phyloP scores from a whole-genome alignment of 1,140 invertebrate species.

The Spodoptera frugiperda region DNA sequence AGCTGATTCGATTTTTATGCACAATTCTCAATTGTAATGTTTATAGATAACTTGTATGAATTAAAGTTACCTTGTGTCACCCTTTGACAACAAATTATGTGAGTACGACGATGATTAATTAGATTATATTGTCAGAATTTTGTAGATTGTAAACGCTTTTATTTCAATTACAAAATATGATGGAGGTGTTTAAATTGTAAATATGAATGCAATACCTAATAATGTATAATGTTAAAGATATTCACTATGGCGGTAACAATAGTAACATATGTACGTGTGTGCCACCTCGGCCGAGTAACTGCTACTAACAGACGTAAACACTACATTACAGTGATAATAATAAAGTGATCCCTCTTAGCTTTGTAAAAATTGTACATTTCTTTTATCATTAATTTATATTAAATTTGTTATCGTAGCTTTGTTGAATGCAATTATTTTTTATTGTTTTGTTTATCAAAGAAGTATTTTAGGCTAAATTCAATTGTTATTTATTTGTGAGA shows the following conservation, averaged over 20 bases:
- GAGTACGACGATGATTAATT: constrained; percentile 49
- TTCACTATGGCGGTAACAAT: constrained; percentile 33
- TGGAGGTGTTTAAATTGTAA: constrained; percentile 58
- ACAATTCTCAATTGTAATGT: constrained; percentile 71
- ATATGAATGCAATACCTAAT: constrained; percentile 61
- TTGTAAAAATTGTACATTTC: constrained; percentile 85
- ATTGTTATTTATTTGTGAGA: constrained; percentile 86
- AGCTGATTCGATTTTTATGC: constrained; percentile 73
- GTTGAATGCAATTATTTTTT: constrained; percentile 86
- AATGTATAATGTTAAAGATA: constrained; percentile 44
- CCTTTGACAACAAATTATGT: constrained; percentile 55
- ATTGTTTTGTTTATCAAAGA: constrained; percentile 85
- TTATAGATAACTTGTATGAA: constrained; percentile 61
- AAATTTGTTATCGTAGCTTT: constrained; percentile 86
- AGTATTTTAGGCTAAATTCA: constrained; percentile 85
- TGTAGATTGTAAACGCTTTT: constrained; percentile 52
- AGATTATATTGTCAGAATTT: constrained; percentile 47
- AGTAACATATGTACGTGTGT: constrained; percentile 48
- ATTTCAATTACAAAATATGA: constrained; percentile 45
- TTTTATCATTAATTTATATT: constrained; percentile 85
- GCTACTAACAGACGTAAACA: constrained; percentile 62
- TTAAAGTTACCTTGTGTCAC: constrained; percentile 76
- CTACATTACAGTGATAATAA: constrained; percentile 77
- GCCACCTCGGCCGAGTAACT: constrained; percentile 20
- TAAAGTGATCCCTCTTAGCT: constrained; percentile 80